Conservation (phyloP, 2,797 vertebrate species). For the Meriones psammophilus region DNA sequence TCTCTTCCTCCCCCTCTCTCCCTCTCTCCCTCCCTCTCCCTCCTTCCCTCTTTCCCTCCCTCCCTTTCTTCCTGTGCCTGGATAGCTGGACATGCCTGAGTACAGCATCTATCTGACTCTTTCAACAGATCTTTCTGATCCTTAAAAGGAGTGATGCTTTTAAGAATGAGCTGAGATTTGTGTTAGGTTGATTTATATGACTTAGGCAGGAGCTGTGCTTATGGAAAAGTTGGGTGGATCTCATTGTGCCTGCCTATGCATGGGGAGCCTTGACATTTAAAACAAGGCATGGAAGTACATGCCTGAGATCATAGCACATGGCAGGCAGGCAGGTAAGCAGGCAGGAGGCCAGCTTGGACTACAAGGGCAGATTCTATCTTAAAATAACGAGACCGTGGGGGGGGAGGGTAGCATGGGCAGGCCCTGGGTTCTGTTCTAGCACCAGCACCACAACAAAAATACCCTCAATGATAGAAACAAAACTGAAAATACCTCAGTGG, state of each 20-base stretch:
- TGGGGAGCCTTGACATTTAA: background rate
- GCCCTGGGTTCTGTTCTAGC: background rate
- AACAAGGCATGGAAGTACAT: background rate
- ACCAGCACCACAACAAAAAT: background rate
- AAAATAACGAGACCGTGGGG: background rate
- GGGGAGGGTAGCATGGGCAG: background rate
- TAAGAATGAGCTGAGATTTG: conserved; percentile 7
- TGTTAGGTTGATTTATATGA: background rate
- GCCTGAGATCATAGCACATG: background rate
- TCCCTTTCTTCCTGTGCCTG: too few species aligned
- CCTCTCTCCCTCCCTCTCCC: background rate
- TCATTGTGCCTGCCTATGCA: background rate
- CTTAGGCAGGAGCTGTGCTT: background rate
- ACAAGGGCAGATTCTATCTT: background rate
- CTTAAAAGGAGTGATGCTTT: conserved; percentile 25
- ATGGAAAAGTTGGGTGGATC: background rate
- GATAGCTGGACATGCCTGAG: background rate
- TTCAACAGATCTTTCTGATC: background rate
- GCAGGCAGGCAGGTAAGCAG: background rate
- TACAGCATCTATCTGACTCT: background rate
- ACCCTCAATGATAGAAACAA: background rate
- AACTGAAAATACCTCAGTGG: background rate
- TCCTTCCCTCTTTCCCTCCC: too few species aligned
- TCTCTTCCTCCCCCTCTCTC: too few species aligned
- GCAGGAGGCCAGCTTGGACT: background rate